Evolutionary conservation across 2,888 invertebrate species (phyloP), one percentile per base, ranked within the genome.

Genomic region (Drosophila rubida): DNA sequence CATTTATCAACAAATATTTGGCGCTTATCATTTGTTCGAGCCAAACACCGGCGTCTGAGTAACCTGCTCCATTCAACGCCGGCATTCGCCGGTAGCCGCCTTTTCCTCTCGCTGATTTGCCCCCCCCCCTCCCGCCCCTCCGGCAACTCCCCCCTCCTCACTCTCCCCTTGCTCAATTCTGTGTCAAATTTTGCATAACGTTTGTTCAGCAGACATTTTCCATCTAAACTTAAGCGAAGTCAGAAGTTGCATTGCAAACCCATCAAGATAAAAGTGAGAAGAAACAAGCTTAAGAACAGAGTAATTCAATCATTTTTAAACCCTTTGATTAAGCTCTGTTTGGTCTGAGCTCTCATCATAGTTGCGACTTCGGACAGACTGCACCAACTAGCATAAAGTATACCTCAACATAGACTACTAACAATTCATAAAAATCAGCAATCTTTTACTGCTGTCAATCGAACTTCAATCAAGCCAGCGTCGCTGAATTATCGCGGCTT

Each of bases 1-100:
- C 85, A 85, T 88, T 88, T 88, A 87, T 84, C 71, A 74, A 87
- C 84, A 88, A 84, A 84, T 88, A 84, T 84, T 88, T 88, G 78
- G 62, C 63, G 78, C 85, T 88, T 83, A 83, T 88, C 88, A 83
- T 82, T 82, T 81, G 87, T 60, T 78, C 75, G 58, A 69, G 48
- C 32, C 69, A 84, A 87, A 69, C 81, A 83, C 35, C n/a, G 53
- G 32, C 42, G 48, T 54, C 57, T 25, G 37, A 57, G 50, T 22
- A 39, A 45, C 50, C 44, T 14, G n/a, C 45, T 25, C 27, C 30
- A 55, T 49, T 42, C 65, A 55, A n/a, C 44, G 23, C 4, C 9
- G 13, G n/a, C n/a, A n/a, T 55, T 22, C 55, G 45, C n/a, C 58
- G 14, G 51, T 50, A 50, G 50, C 16, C 32, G 14, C 32, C 8